phyloP scores from a whole-genome alignment of 2,797 vertebrate species.

The Amphiprion clarkii region DNA sequence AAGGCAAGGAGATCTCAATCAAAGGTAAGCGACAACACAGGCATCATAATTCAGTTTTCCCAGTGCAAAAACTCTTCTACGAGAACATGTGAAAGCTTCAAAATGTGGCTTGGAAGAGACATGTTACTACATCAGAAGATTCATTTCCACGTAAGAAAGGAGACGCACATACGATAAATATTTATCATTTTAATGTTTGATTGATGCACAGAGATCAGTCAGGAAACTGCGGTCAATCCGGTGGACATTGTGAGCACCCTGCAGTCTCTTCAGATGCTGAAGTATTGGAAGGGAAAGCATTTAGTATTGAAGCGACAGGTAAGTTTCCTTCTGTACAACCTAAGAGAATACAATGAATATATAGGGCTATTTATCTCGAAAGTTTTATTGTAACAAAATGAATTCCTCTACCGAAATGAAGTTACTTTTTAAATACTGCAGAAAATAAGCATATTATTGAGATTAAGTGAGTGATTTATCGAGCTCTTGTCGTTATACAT shows the following conservation, averaged over 20 bases:
- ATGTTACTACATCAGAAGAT: conserved; percentile 18
- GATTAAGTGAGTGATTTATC: background rate
- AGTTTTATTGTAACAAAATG: background rate
- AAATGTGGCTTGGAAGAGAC: background rate
- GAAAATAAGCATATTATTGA: background rate
- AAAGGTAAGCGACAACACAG: conserved; percentile 92
- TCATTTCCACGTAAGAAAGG: background rate
- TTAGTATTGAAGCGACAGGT: conserved; percentile 98
- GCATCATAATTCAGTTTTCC: conserved; percentile 71
- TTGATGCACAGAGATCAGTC: conserved; percentile 90
- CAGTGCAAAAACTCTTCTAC: background rate
- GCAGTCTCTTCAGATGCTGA: conserved; percentile 99
- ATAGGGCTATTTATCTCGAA: background rate
- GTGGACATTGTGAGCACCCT: conserved; percentile 99
- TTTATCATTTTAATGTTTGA: conserved; percentile 25
- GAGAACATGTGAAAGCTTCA: background rate
- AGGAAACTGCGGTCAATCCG: conserved; percentile 98
- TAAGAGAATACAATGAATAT: background rate
- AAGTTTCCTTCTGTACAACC: conserved; percentile 15
- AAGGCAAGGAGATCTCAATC: conserved; percentile 99
- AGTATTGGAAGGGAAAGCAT: conserved; percentile 99
- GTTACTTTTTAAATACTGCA: background rate
- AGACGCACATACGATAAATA: background rate
- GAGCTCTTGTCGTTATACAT: no score
- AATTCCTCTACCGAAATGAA: background rate